A percentile compares a stretch with the other conserved stretches of the same genome.
These are phyloP conservation scores for Simalia tracyae DNA, from an alignment of 2,797 vertebrate genomes.

Conservation along the genomic window DNA sequence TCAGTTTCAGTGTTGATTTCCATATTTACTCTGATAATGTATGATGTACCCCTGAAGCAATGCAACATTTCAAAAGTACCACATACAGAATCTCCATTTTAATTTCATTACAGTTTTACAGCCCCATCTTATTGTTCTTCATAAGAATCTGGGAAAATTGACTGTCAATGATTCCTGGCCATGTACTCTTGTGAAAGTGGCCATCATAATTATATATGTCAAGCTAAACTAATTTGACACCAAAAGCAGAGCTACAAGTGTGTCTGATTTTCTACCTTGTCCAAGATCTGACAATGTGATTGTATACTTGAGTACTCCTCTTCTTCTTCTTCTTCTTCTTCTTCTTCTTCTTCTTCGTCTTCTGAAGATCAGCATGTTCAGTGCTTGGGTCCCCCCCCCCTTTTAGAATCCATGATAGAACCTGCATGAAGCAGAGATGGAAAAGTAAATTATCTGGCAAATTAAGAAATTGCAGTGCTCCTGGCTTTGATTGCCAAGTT, in stretches of 20 bases:
- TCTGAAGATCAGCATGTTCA: slow-evolving; percentile 12
- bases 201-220: background rate
- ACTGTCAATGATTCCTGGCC: background rate
- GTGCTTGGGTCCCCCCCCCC: background rate
- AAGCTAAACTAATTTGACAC: background rate
- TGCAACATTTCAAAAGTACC: background rate
- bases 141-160: slow-evolving; percentile 22
- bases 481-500: background rate
- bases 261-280: background rate
- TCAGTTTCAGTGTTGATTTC: background rate
- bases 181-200: background rate
- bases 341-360: too few species aligned
- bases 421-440: background rate
- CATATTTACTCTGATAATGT: slow-evolving; percentile 32
- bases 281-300: background rate
- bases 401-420: background rate
- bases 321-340: too few species aligned
- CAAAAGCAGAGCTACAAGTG: background rate
- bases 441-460: background rate
- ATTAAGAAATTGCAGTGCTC: background rate
- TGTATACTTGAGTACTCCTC: background rate
- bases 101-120: background rate
- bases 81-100: background rate
- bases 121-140: background rate
- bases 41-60: background rate